These are phyloP conservation scores for Calidris pugnax DNA, from an alignment of 2,113 vertebrate species.

Conservation along the genomic window DNA sequence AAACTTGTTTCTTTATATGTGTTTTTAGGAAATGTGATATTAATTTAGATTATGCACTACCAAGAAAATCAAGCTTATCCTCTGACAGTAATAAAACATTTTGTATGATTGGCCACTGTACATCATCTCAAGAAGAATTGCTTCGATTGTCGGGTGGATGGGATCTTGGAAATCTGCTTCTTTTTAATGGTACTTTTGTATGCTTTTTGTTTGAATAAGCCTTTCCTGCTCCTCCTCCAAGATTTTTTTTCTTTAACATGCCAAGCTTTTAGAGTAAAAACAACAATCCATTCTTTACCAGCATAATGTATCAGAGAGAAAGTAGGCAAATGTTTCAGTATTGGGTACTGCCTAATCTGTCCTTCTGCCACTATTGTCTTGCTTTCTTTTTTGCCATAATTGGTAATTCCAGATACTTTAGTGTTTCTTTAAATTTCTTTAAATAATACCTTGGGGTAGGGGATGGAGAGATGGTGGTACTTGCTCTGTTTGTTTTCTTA, in stretches of 20 bases:
- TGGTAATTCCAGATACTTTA: not conserved
- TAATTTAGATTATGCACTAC: conserved; percentile 88
- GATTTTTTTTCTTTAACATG: not conserved
- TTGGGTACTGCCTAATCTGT: not conserved
- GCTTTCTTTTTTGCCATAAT: not conserved
- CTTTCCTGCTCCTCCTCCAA: not conserved
- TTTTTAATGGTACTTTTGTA: conserved; percentile 84
- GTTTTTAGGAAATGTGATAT: conserved; percentile 86
- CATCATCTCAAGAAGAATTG: conserved; percentile 79
- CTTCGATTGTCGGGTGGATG: conserved; percentile 78
- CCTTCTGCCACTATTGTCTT: not conserved
- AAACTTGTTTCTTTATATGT: conserved; percentile 23
- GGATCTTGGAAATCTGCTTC: conserved; percentile 89
- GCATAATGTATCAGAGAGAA: not conserved
- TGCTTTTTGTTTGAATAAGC: not conserved
- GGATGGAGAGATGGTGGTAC: not conserved
- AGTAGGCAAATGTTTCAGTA: not conserved
- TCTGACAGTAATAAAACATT: conserved; percentile 96
- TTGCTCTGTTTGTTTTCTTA: not conserved
- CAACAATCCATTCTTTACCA: not conserved
- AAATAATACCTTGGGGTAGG: not conserved
- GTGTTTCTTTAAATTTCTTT: not conserved
- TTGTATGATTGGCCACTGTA: conserved; percentile 91
- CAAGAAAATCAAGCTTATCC: conserved; percentile 91
- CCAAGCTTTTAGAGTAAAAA: not conserved